These are phyloP conservation scores for Poecilus cupreus DNA, from an alignment of 2,888 invertebrate species.

Conservation along the genomic window DNA sequence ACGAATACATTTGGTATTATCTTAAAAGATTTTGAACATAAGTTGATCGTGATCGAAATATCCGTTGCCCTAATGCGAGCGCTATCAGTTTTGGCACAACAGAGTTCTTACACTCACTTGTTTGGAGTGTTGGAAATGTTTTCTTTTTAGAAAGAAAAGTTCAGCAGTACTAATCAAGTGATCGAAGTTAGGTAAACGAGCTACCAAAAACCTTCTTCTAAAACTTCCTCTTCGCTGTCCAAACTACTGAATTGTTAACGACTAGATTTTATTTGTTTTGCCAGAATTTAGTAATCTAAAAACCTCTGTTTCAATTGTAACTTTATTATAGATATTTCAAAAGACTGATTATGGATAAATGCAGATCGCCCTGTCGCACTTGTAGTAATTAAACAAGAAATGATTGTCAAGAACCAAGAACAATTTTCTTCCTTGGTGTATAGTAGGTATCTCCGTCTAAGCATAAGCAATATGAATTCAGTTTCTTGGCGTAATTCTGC, in stretches of 20 bases:
- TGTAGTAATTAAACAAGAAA: no score
- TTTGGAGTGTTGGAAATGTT: not conserved
- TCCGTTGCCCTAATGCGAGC: no score
- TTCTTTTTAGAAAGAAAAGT: not conserved
- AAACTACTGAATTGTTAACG: not conserved
- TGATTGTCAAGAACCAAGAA: no score
- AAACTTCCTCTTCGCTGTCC: not conserved
- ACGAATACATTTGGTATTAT: no score
- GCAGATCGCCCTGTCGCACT: no score
- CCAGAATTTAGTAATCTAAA: not conserved
- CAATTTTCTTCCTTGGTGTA: no score
- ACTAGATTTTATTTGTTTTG: not conserved
- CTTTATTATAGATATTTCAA: no score
- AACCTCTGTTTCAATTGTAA: no score
- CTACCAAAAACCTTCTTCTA: not conserved
- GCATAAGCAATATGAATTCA: not conserved
- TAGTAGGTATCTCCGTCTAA: no score
- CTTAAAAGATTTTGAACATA: no score
- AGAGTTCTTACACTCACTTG: not conserved
- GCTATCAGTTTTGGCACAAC: not conserved
- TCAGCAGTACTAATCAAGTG: not conserved
- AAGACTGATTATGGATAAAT: no score
- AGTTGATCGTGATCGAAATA: no score
- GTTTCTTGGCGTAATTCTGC: slow-evolving; percentile 31
- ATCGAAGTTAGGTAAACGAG: not conserved